A percentile compares a stretch with the other conserved stretches of the same genome.
Evolutionary conservation across 2,113 vertebrate species (phyloP).

Genomic region (Pelecanus crispus): DNA sequence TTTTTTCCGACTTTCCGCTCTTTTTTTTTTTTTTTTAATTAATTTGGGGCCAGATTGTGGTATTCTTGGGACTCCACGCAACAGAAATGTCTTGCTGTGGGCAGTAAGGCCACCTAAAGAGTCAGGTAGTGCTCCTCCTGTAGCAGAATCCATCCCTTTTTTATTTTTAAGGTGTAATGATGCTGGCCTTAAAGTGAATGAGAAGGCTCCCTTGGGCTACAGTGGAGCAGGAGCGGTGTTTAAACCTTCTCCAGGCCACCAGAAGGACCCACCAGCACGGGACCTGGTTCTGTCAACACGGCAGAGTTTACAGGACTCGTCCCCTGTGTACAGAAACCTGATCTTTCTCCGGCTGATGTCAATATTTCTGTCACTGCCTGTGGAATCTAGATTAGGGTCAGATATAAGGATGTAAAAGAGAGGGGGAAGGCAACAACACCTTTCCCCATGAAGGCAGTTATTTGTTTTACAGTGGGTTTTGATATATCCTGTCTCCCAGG

Average conservation of each 20-base stretch:
- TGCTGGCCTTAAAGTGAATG: not conserved
- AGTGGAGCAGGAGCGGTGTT: not conserved
- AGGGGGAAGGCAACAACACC: not conserved
- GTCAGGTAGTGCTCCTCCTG: not conserved
- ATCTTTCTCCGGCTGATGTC: constrained; percentile 36
- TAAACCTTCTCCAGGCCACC: not conserved
- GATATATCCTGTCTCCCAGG: not conserved
- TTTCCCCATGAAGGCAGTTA: not conserved
- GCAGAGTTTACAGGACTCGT: constrained; percentile 43
- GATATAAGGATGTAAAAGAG: constrained; percentile 21
- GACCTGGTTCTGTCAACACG: constrained; percentile 46
- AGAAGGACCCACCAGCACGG: constrained; percentile 26
- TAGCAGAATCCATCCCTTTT: not conserved
- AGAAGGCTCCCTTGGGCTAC: not conserved
- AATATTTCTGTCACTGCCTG: constrained; percentile 56
- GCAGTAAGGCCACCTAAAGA: not conserved
- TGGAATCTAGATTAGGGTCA: constrained; percentile 48
- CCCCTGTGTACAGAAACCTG: constrained; percentile 28
- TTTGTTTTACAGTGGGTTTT: constrained; percentile 14
- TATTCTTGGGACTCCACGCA: not conserved
- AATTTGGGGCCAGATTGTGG: not conserved
- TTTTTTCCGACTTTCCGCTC: not conserved
- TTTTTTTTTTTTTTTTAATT: not conserved
- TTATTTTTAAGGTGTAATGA: not conserved
- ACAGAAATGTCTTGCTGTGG: not conserved